Percentiles rank a stretch among this genome's conserved stretches.
These are phyloP conservation scores for Chloropsis hardwickii DNA, from an alignment of 2,113 vertebrate genomes.

Conservation along the genomic window DNA sequence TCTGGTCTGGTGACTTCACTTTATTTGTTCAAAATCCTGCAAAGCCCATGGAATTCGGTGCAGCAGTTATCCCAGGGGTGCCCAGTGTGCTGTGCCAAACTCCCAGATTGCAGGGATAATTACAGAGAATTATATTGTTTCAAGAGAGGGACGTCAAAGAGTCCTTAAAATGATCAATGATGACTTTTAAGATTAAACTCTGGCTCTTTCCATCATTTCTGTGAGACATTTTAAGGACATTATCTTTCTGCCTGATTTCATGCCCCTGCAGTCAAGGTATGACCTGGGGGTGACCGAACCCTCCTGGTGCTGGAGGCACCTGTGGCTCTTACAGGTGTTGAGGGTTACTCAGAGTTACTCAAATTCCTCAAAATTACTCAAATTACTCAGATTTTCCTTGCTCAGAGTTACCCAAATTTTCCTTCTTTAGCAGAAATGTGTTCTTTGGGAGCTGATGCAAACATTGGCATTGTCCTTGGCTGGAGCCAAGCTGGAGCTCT, in stretches of 20 bases:
- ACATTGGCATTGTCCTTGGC: background rate
- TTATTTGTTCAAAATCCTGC: background rate
- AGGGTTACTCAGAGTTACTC: background rate
- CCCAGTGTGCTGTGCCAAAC: background rate
- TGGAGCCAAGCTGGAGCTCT: background rate
- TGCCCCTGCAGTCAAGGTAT: background rate
- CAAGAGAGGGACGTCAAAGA: background rate
- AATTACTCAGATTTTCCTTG: background rate
- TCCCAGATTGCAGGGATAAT: background rate
- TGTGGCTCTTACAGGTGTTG: background rate
- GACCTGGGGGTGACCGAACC: background rate
- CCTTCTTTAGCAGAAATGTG: background rate
- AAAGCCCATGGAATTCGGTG: rapidly evolving
- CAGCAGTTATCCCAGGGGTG: background rate
- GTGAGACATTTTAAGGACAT: background rate
- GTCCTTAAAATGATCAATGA: background rate
- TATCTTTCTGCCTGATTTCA: background rate
- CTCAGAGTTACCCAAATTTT: too few relatives aligned
- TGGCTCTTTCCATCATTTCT: background rate
- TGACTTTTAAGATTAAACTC: background rate
- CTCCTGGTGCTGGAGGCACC: background rate
- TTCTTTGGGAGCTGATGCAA: background rate
- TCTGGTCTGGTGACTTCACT: background rate
- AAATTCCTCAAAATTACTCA: background rate
- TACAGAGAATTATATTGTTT: background rate